Base-by-base conservation (phyloP, 2,797 vertebrate genomes). In the Chelidonichthys spinosus region DNA sequence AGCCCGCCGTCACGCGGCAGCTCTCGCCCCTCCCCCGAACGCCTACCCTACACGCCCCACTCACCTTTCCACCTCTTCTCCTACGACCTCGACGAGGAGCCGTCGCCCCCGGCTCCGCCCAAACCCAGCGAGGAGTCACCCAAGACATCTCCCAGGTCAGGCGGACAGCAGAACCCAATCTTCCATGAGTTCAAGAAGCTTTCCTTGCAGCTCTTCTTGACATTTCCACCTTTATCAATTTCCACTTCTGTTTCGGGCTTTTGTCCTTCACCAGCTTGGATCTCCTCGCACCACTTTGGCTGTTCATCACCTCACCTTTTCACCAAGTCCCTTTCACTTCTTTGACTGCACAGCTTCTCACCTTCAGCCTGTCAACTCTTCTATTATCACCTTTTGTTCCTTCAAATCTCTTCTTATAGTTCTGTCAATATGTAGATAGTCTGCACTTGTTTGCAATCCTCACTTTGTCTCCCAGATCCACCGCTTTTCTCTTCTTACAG, bases 21-120 rank as follows among this genome's bases (percentile, higher is more conserved):
- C 6, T 72, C 90, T 10, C 95, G 91, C 17, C 90, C 92, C 10
- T 92, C 93, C 0, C 80, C 94, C 10, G 94, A 96, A 72, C 95
- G 90, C 78, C 92, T 97, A 72, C 97, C 97, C 77, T 98, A 98
- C 69, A 92, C 96, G 67, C 96, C 96, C n/a, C 97, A 97, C 83
- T 94, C 95, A 9, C 97, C 97, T 76, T 99, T 99, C 82, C 97
- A 97, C 83, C 97, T 98, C 74, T 99, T 99, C 94, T 98, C 97
- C 0, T 98, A 99, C 0, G 97, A 99, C 91, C 91, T 97, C 32
- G 93, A 97, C 35, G 95, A 97, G 65, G 89, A 94, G 68, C 69
- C 77, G 14, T 88, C 94, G 4, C 90, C 94, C 3, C 63, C 66
- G 1, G 74, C 85, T 75, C 52, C 75, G 0, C 35, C 65, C 17